These are phyloP conservation scores for Cotesia chilonis DNA, from an alignment of 1,140 invertebrate species.

Conservation along the genomic window DNA sequence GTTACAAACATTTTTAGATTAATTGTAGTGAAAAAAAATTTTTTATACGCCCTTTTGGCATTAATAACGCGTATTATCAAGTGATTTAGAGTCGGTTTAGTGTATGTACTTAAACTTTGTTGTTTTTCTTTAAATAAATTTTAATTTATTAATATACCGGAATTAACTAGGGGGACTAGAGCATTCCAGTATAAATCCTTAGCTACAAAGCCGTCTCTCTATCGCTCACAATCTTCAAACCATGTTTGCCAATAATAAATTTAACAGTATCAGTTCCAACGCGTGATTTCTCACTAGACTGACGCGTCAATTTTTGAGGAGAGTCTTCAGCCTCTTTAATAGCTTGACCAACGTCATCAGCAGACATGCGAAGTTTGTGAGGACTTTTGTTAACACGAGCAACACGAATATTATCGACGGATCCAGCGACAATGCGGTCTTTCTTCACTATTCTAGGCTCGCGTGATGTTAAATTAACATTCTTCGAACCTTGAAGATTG, in stretches of 20 bases:
- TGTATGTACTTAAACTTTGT: no score
- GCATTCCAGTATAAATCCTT: constrained; percentile 42
- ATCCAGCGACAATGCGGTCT: constrained; percentile 52
- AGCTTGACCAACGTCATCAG: constrained; percentile 52
- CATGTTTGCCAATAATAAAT: constrained; percentile 76
- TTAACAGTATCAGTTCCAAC: constrained; percentile 73
- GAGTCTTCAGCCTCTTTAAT: constrained; percentile 37
- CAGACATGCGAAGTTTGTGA: constrained; percentile 53
- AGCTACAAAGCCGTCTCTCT: constrained; percentile 76
- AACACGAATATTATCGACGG: constrained; percentile 57
- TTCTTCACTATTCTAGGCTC: constrained; percentile 43
- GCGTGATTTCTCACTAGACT: constrained; percentile 55
- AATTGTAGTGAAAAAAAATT: no score
- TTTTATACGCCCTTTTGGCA: no score
- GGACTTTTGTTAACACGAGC: constrained; percentile 46
- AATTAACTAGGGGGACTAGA: constrained; percentile 34
- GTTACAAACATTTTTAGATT: no score
- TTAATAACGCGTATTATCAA: no score
- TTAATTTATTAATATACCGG: not conserved
- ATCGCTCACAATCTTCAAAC: constrained; percentile 78
- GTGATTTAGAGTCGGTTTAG: no score
- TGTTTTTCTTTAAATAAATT: no score
- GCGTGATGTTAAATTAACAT: constrained; percentile 24
- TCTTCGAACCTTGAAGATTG: constrained; percentile 51
- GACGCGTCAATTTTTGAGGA: not conserved